These are phyloP conservation scores for Sebastes diaconus DNA, from an alignment of 2,797 vertebrate species.

Conservation along the genomic window DNA sequence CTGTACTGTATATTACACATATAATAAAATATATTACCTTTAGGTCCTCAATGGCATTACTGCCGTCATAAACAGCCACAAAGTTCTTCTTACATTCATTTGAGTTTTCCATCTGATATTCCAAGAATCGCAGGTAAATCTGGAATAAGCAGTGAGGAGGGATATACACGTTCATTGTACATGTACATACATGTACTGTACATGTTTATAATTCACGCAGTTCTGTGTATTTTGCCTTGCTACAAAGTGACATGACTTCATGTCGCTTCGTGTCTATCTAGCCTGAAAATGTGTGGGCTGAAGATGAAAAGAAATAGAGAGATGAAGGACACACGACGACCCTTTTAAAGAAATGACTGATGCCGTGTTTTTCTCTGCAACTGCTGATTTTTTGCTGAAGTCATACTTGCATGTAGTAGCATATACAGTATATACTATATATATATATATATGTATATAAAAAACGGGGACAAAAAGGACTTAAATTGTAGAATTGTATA, in stretches of 20 bases:
- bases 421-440: too few species aligned
- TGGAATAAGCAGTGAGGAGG: conserved; percentile 51
- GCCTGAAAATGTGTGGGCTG: neutral
- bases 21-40: conserved; percentile 73
- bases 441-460: too few species aligned
- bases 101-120: conserved; percentile 97
- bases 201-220: neutral
- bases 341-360: neutral
- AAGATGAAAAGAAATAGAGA: neutral
- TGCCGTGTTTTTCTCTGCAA: neutral
- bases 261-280: neutral
- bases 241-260: neutral
- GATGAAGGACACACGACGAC: neutral
- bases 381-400: neutral
- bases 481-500: too few species aligned
- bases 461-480: too few species aligned
- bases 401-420: too few species aligned
- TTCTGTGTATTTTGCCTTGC: neutral
- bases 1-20: neutral
- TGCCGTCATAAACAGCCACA: conserved; percentile 95
- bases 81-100: conserved; percentile 98
- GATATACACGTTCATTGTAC: neutral
- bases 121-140: conserved; percentile 95
- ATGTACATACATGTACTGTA: neutral
- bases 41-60: conserved; percentile 93